Conservation (phyloP, 2,888 invertebrate genomes). For the Euplexia lucipara region DNA sequence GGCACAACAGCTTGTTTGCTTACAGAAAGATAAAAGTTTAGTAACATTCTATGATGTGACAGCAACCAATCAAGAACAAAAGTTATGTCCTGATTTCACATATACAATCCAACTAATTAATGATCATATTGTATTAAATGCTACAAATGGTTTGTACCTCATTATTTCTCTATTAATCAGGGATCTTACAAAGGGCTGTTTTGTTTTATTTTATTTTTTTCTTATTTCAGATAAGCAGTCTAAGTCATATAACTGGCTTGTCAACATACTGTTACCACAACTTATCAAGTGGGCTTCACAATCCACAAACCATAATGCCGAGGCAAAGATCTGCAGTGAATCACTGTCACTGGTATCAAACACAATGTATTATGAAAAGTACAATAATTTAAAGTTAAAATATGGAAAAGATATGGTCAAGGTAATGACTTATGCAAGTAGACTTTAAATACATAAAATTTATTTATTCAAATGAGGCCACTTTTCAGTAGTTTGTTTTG, state of each 20-base stretch:
- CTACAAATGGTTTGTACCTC: constrained; percentile 78
- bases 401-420: constrained; percentile 94
- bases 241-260: constrained; percentile 89
- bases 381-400: constrained; percentile 94
- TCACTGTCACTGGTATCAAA: constrained; percentile 93
- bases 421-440: constrained; percentile 72
- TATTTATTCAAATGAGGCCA: no score
- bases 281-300: constrained; percentile 92
- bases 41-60: constrained; percentile 88
- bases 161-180: not conserved
- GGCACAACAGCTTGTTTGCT: constrained; percentile 79
- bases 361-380: constrained; percentile 93
- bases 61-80: constrained; percentile 74
- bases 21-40: constrained; percentile 79
- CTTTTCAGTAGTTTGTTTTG: no score
- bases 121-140: constrained; percentile 80
- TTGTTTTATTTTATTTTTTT: constrained; percentile 14
- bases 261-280: constrained; percentile 90
- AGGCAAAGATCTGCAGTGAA: constrained; percentile 74
- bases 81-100: constrained; percentile 86
- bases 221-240: constrained; percentile 71
- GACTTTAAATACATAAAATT: no score
- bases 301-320: constrained; percentile 65
- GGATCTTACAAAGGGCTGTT: not conserved
- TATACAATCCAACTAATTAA: constrained; percentile 85